These are phyloP conservation scores for Chymomyza amoena DNA, from an alignment of 2,888 invertebrate species.

Conservation along the genomic window DNA sequence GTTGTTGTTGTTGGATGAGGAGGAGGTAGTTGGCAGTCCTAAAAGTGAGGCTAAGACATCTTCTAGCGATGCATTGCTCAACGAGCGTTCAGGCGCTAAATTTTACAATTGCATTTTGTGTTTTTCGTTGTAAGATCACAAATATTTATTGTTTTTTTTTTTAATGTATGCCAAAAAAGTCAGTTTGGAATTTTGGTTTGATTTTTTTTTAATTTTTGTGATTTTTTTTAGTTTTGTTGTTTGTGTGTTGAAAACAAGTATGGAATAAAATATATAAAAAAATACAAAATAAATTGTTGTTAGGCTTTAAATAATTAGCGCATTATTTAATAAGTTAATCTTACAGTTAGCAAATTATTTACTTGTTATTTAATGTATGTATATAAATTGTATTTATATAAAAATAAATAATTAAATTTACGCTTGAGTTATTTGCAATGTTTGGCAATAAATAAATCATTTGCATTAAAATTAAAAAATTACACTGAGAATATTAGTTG, in stretches of 20 bases:
- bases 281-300: slow-evolving; percentile 51
- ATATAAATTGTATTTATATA: too few species aligned
- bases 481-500: slow-evolving; percentile 59
- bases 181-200: neutral
- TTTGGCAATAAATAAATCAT: slow-evolving; percentile 30
- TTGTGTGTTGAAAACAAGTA: slow-evolving; percentile 10
- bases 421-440: slow-evolving; percentile 26
- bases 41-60: slow-evolving; percentile 95
- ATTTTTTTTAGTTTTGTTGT: slow-evolving; percentile 3
- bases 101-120: slow-evolving; percentile 24
- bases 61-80: slow-evolving; percentile 92
- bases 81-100: slow-evolving; percentile 82
- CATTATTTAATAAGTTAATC: slow-evolving; percentile 19
- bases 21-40: slow-evolving; percentile 85
- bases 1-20: slow-evolving; percentile 50
- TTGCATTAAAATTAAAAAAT: slow-evolving; percentile 34
- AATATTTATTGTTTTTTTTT: neutral
- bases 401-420: neutral
- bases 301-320: slow-evolving; percentile 46
- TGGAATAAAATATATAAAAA: slow-evolving; percentile 52
- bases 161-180: slow-evolving; percentile 2
- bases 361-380: neutral
- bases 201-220: slow-evolving; percentile 20
- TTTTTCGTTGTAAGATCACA: slow-evolving; percentile 1
- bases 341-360: slow-evolving; percentile 11